Conservation (phyloP, 2,113 vertebrate genomes). For the Syrrhaptes paradoxus region DNA sequence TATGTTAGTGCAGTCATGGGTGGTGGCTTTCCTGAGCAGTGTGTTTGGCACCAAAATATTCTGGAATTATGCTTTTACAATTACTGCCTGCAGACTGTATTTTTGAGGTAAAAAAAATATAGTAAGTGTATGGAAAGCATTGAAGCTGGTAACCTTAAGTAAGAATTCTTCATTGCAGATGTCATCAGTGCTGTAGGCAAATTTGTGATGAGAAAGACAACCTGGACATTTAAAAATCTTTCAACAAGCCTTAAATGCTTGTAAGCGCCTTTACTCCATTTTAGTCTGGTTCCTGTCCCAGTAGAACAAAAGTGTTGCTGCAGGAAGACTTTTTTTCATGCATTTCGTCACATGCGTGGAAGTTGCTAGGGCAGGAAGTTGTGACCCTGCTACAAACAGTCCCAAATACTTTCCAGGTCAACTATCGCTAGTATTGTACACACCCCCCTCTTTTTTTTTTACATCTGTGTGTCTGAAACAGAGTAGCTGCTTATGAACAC, state of each 20-base stretch:
- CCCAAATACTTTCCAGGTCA: background rate
- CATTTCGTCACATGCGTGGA: background rate
- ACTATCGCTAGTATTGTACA: rapidly evolving
- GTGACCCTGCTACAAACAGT: background rate
- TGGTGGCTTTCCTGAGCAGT: background rate
- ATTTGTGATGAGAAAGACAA: background rate
- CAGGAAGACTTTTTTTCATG: background rate
- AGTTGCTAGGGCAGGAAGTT: background rate
- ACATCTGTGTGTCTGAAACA: background rate
- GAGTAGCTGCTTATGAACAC: background rate
- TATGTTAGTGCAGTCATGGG: background rate
- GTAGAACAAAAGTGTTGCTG: background rate
- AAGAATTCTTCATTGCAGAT: background rate
- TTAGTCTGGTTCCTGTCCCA: background rate
- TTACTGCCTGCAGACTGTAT: background rate
- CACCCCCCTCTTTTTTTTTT: background rate
- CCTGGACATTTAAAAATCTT: background rate
- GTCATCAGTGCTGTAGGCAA: background rate
- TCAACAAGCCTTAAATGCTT: background rate
- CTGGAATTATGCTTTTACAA: background rate
- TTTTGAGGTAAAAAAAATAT: background rate
- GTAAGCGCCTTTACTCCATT: background rate
- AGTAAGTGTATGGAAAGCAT: background rate
- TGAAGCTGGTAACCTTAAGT: background rate
- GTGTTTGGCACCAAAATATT: background rate